phyloP scores from a whole-genome alignment of 2,113 vertebrate species.

The Cathartes aura region DNA sequence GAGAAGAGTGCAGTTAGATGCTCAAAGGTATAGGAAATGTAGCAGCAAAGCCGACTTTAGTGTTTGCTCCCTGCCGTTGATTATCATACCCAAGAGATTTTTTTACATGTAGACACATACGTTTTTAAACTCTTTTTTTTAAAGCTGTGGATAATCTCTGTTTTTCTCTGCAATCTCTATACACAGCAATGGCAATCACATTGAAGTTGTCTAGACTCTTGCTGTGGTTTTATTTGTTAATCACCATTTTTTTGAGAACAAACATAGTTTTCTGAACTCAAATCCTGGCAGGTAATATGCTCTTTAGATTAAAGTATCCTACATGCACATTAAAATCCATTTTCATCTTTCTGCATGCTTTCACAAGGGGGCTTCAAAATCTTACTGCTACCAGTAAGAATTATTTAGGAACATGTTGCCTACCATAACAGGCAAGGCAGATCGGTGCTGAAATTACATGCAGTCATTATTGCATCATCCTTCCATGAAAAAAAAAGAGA shows the following conservation, averaged over 20 bases:
- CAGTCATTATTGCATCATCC: neutral
- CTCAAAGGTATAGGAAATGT: neutral
- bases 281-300: neutral
- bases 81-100: too few species aligned
- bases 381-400: neutral
- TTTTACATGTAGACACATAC: too few species aligned
- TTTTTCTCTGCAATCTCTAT: neutral
- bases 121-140: neutral
- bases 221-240: neutral
- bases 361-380: neutral
- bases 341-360: neutral
- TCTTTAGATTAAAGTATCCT: neutral
- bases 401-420: neutral
- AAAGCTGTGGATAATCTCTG: neutral
- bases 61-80: neutral
- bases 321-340: neutral
- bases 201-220: neutral
- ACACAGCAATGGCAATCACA: neutral
- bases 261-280: neutral
- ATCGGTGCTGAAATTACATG: neutral
- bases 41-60: neutral
- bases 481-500: neutral
- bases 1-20: neutral
- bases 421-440: neutral
- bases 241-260: neutral